Base-by-base conservation (phyloP, 2,113 vertebrate species). In the Noturus placidus region DNA sequence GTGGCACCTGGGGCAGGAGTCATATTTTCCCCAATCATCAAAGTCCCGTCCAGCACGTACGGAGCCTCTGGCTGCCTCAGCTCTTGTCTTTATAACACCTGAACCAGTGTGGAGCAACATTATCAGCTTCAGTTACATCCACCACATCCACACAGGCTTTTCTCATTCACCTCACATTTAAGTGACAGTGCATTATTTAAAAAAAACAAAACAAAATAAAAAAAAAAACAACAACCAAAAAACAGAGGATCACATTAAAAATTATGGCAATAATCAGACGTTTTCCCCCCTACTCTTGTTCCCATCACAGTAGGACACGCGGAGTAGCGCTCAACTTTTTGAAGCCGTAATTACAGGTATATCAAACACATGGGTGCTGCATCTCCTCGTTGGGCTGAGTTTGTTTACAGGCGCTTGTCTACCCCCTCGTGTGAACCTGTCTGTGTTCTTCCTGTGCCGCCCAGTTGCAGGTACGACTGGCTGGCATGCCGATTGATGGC, bases 381-480 rank as follows among this genome's bases (percentile, higher is more conserved):
- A 85, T 85, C 88, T 88, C 69, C 82, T 86, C 87, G 85, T 76
- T 83, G 82, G 90, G 87, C 87, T 87, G 88, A 88, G 90, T 89
- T 91, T 91, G 93, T 95, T 95, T 94, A 91, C 94, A 95, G 94
- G 90, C 92, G 90, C 91, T 91, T 91, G 93, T 93, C 92, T 91
- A 92, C 91, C 93, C 89, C 93, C 84, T 84, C 90, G 90, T 93
- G 93, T 84, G 91, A 93, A 93, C 92, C 94, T 94, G 94, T 94
- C 94, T 90, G 91, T 90, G 86, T 92, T 93, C 91, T 93, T 92
- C 93, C 94, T 91, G 92, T 91, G 93, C 93, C 91, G 92, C 91
- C 92, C 91, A 91, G 91, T 81, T 92, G 56, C 93, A 94, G 95
- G 95, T 95, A 95, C 89, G 91, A 91, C 93, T 94, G 92, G 89